Conservation (phyloP, 2,888 invertebrate species). For the Idaea aversata region DNA sequence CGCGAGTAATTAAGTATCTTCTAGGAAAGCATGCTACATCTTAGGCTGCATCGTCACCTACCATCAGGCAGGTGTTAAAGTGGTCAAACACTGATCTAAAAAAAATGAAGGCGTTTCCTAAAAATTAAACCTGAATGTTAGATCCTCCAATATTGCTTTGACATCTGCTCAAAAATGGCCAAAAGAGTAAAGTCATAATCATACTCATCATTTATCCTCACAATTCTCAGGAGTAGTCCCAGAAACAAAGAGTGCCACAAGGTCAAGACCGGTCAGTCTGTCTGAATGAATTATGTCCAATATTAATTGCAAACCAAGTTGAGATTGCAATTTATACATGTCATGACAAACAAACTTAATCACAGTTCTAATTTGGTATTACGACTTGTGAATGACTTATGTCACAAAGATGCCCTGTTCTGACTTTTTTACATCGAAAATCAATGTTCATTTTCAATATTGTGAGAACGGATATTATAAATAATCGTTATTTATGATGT, state of each 20-base stretch:
- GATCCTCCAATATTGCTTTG: background rate
- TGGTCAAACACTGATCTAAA: no score
- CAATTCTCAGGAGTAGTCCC: no score
- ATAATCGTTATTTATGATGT: constrained; percentile 1
- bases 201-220: no score
- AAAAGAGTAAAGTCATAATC: no score
- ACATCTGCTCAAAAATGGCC: background rate
- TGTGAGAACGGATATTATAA: background rate
- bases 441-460: background rate
- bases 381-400: constrained; percentile 5
- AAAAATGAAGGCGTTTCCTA: background rate
- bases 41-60: no score
- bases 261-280: constrained; percentile 39
- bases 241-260: constrained; percentile 7
- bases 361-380: constrained; percentile 5
- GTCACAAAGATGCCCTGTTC: background rate
- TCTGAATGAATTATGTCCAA: constrained; percentile 31
- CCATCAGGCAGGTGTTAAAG: no score
- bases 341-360: constrained; percentile 26
- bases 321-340: constrained; percentile 30
- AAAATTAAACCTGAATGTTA: background rate
- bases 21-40: no score
- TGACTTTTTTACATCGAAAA: background rate
- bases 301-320: constrained; percentile 34
- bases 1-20: no score